Evolutionary conservation across 2,797 vertebrate genomes (phyloP).

Genomic region (Lophius americanus): DNA sequence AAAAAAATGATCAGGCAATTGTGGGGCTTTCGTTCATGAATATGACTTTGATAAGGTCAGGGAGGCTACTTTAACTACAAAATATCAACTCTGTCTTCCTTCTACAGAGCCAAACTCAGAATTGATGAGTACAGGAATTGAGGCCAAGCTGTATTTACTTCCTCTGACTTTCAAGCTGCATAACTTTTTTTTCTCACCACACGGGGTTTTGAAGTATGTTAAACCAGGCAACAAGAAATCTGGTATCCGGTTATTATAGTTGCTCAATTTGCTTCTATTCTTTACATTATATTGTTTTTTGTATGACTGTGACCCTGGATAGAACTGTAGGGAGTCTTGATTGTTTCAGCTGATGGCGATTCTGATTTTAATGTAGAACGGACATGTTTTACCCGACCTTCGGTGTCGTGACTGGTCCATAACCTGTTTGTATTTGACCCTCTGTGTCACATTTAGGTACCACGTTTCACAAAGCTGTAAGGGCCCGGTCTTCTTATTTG

Average conservation of each 20-base stretch:
- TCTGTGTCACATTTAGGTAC: constrained; percentile 11
- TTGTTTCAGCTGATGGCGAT: constrained; percentile 22
- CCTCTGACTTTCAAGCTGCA: constrained; percentile 1
- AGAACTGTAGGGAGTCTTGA: constrained; percentile 30
- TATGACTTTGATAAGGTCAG: neutral
- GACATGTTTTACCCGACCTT: constrained; percentile 37
- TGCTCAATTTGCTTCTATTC: too few relatives aligned
- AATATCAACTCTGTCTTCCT: neutral
- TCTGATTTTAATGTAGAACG: constrained; percentile 34
- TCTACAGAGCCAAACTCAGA: constrained; percentile 8
- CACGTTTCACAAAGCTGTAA: too few relatives aligned
- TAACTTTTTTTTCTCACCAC: neutral
- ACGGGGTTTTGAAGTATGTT: constrained; percentile 1
- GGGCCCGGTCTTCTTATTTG: too few relatives aligned
- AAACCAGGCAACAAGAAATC: constrained; percentile 6
- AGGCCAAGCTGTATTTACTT: constrained; percentile 16
- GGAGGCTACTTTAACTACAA: neutral
- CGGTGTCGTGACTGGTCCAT: constrained; percentile 38
- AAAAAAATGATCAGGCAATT: constrained; percentile 8
- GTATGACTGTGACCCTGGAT: constrained; percentile 24
- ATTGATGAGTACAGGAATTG: constrained; percentile 13
- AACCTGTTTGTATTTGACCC: constrained; percentile 40
- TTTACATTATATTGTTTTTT: constrained; percentile 4
- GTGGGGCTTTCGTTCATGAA: neutral
- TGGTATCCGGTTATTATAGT: neutral